Base-by-base conservation (phyloP, 2,797 vertebrate species). In the Poecile montanus region DNA sequence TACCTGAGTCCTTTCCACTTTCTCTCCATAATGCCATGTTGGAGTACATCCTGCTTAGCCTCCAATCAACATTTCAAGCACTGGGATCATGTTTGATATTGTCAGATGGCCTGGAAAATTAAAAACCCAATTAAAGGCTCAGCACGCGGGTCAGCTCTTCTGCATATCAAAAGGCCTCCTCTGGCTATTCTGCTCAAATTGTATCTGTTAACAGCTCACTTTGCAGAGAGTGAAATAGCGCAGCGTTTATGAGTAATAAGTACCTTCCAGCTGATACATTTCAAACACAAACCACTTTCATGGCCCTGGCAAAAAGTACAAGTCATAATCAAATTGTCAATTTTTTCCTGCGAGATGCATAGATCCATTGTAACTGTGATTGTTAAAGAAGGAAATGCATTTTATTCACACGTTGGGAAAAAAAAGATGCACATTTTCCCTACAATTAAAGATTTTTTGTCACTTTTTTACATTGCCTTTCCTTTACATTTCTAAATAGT, bases 121-220 rank as follows among this genome's bases (percentile, higher is more conserved):
- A 99, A 99, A 99, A 99, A 99, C 98, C 99, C 99, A 99, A 99
- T 99, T 99, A 99, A 99, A 99, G 99, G 98, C 99, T 99, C 98
- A 98, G 98, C 98, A 98, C 98, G 98, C 98, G 98, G 99, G 99
- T 99, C 99, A 99, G 98, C 99, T 99, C 99, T 98, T 99, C 99
- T 99, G 99, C 99, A 99, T 99, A 99, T 99, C 99, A 99, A 99
- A 99, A 99, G 99, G 98, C 98, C 98, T 99, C 99, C 99, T 99
- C 99, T 99, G 98, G 98, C 99, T 99, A 98, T 99, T 98, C 98
- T 98, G 98, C 98, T 98, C 99, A 99, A 99, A 99, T 99, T 99
- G 99, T 99, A 99, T 99, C 98, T 98, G 99, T 99, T 99, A 99
- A 99, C 99, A 99, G 99, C 99, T 99, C 99, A 99, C 99, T 99